phyloP scores from a whole-genome alignment of 2,113 vertebrate species.

The Aldabrachelys gigantea region DNA sequence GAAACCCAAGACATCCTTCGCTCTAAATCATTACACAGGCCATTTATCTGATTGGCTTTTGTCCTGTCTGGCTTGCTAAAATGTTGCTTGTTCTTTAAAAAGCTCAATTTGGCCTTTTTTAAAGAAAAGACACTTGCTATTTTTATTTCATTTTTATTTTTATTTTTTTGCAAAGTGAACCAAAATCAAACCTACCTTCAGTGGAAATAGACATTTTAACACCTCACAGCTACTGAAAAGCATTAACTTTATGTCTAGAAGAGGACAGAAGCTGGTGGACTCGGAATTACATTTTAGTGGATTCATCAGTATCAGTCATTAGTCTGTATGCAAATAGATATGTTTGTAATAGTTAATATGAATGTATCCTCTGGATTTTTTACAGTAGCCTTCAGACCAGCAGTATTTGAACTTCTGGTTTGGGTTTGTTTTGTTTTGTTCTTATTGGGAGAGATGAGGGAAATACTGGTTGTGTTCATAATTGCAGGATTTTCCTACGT shows the following conservation, averaged over 20 bases:
- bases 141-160: neutral
- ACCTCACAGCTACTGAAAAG: slow-evolving; percentile 50
- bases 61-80: slow-evolving; percentile 64
- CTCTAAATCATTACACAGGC: slow-evolving; percentile 62
- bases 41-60: slow-evolving; percentile 72
- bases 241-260: slow-evolving; percentile 52
- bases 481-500: slow-evolving; percentile 39
- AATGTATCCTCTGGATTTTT: slow-evolving; percentile 44
- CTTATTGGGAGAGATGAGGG: neutral
- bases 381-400: neutral
- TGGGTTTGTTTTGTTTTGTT: neutral
- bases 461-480: neutral
- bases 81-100: slow-evolving; percentile 54
- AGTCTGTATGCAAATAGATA: slow-evolving; percentile 55
- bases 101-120: slow-evolving; percentile 65
- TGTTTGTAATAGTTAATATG: slow-evolving; percentile 58
- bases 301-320: slow-evolving; percentile 63
- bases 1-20: slow-evolving; percentile 53
- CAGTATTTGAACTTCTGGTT: neutral
- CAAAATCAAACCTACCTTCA: neutral
- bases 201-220: slow-evolving; percentile 51
- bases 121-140: slow-evolving; percentile 49
- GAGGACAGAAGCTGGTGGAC: slow-evolving; percentile 42
- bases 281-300: slow-evolving; percentile 54
- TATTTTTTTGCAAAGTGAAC: neutral